Evolutionary conservation across 2,888 invertebrate species (phyloP), one percentile per base, ranked within the genome.

Genomic region (Pachymerium ferrugineum): DNA sequence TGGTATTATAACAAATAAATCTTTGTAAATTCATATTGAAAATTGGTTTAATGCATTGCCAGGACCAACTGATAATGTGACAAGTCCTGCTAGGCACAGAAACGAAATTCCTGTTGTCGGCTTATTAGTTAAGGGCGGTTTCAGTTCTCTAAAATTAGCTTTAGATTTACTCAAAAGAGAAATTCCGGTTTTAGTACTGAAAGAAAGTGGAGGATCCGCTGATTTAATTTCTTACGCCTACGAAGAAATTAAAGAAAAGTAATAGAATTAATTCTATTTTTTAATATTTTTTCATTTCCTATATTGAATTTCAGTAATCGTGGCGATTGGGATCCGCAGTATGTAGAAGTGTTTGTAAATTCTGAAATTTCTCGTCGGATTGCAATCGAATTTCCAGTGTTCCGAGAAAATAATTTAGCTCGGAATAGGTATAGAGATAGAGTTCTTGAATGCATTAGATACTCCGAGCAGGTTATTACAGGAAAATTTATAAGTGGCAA

Each of bases 51-150:
- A n/a, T n/a, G 19, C n/a, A 8, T 8, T 74, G 8, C n/a, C 35
- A 29, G 74, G 74, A 8, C 25, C 28, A 42, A 72, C 75, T 14
- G 35, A 33, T 8, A 33, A 70, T 70, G 30, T 31, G 8, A 16
- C 68, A 16, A 70, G 16, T 31, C 25, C 35, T 19, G 35, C 35
- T 33, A 29, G 25, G 8, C 70, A 70, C 22, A 19, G 72, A 72
- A 72, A 35, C 25, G 78, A 77, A 30, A 78, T 82, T 2, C 83
- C 83, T 1, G 79, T 83, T 12, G 80, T 83, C 3, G 81, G 81
- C 3, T 77, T 83, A 25, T 76, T 83, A n/a, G 79, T 83, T 22
- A 81, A 82, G 76, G 83, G 83, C 2, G 81, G 80, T 2, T 80
- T 80, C 22, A 77, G 78, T 14, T 79, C 80, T 31, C 80, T 82